Percentiles rank a stretch among this genome's conserved stretches.
Evolutionary conservation across 2,888 invertebrate species (phyloP).

Genomic region (Ophioninae sp.): DNA sequence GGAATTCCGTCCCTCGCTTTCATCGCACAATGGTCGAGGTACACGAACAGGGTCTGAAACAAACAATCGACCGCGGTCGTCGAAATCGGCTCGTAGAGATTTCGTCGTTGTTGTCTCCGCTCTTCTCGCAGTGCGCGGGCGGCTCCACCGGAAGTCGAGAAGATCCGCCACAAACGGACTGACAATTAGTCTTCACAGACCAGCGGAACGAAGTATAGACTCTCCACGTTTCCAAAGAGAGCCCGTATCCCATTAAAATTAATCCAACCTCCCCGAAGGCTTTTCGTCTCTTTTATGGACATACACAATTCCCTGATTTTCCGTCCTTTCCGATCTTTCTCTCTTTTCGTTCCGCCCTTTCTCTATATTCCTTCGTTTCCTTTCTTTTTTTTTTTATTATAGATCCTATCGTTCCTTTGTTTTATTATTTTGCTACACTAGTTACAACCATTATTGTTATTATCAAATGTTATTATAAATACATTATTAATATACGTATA

Average conservation of each 20-base stretch:
- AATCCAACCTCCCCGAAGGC: slow-evolving; percentile 51
- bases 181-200: slow-evolving; percentile 55
- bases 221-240: slow-evolving; percentile 37
- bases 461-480: too few relatives aligned
- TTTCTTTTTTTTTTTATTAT: too few relatives aligned
- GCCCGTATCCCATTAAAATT: slow-evolving; percentile 58
- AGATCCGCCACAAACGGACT: slow-evolving; percentile 62
- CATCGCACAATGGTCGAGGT: slow-evolving; percentile 10
- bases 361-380: too few relatives aligned
- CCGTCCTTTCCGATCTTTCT: slow-evolving; percentile 60
- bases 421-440: too few relatives aligned
- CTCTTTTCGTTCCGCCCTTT: too few relatives aligned
- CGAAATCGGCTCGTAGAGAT: slow-evolving; percentile 16
- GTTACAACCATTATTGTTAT: too few relatives aligned
- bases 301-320: slow-evolving; percentile 53
- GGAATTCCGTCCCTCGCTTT: neutral
- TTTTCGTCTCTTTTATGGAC: slow-evolving; percentile 33
- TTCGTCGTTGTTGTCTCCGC: slow-evolving; percentile 33
- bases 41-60: slow-evolving; percentile 21
- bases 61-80: slow-evolving; percentile 18
- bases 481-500: too few relatives aligned
- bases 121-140: slow-evolving; percentile 32
- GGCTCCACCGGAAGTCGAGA: slow-evolving; percentile 61
- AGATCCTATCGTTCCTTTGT: too few relatives aligned
- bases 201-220: neutral